Conservation (phyloP, 2,113 vertebrate genomes). For the Puntigrus tetrazona region DNA sequence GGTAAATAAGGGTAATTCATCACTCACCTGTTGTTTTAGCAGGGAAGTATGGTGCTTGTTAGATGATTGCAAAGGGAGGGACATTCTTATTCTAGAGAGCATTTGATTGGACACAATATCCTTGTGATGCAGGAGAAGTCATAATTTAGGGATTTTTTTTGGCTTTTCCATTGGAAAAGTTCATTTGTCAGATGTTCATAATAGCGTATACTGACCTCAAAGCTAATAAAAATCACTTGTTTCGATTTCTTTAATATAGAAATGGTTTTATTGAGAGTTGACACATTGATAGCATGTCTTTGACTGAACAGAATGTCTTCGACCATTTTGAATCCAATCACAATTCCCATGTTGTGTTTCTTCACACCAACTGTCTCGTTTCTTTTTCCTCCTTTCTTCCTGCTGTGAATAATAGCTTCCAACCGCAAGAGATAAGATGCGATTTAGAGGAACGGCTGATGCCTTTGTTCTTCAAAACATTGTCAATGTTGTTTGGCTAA, state of each 20-base stretch:
- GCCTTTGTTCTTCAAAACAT: conserved; percentile 72
- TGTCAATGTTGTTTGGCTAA: conserved; percentile 45
- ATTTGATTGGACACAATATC: neutral
- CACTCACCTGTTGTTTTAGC: neutral
- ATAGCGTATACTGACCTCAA: neutral
- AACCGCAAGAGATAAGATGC: conserved; percentile 50
- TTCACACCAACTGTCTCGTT: conserved; percentile 67
- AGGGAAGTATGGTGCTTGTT: neutral
- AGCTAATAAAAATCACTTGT: neutral
- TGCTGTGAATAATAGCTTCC: conserved; percentile 63
- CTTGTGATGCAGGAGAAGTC: neutral
- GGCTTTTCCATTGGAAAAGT: neutral
- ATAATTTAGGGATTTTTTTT: neutral
- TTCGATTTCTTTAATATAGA: neutral
- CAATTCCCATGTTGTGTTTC: conserved; percentile 67
- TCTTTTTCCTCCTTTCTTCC: conserved; percentile 47
- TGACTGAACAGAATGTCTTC: neutral
- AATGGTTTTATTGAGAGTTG: neutral
- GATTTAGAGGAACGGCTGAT: conserved; percentile 74
- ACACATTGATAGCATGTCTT: neutral
- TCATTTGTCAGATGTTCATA: neutral
- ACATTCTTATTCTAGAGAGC: neutral
- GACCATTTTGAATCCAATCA: conserved; percentile 52
- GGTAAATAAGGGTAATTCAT: neutral
- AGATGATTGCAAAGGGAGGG: neutral